Base-by-base conservation (phyloP, 2,888 invertebrate species). In the Hemistola chrysoprasaria region DNA sequence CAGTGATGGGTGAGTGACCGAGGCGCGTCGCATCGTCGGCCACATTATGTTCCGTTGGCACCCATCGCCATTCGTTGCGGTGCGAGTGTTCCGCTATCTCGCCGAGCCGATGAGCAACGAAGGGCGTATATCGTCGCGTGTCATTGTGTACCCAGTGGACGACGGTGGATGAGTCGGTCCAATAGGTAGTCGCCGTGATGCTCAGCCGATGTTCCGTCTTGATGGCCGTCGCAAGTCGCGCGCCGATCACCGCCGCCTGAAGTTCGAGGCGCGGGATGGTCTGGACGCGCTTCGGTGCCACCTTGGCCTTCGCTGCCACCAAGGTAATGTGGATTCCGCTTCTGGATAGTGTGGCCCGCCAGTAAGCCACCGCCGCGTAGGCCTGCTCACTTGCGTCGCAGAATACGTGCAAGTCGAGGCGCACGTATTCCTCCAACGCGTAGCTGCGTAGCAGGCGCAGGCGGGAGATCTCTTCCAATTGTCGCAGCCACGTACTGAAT, bases 331-430 rank as follows among this genome's bases (percentile, higher is more conserved):
- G 8, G 5, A 35, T 8, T n/a, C 16, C 6, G 8, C 42, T 33
- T 7, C 33, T 22, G 5, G 3, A 1, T 2, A 6, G n/a, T 6
- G 2, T 5, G 1, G 10, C 5, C 5, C 53, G 32, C 16, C 50
- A 36, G 29, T 60, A 53, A 1, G 43, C 47, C 7, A 47, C 52
- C 4, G 57, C 32, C 1, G 55, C 41, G 46, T 47, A 52, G 2
- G 55, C 48, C 8, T 34, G 11, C 24, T 50, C 46, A 31, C 59
- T 55, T 6, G 55, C 59, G 31, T 57, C 62, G 9, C 45, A 44
- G 31, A 59, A 62, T 1, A 41, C 37, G 33, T 60, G 66, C 2
- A 33, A 28, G 8, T 47, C 31, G 1, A 8, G 4, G 16, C 16
- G 2, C 16, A 16, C 25, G 10, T 10, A 21, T n/a, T 9, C 8